phyloP scores from a whole-genome alignment of 2,888 invertebrate species.

The Athalia circularis region DNA sequence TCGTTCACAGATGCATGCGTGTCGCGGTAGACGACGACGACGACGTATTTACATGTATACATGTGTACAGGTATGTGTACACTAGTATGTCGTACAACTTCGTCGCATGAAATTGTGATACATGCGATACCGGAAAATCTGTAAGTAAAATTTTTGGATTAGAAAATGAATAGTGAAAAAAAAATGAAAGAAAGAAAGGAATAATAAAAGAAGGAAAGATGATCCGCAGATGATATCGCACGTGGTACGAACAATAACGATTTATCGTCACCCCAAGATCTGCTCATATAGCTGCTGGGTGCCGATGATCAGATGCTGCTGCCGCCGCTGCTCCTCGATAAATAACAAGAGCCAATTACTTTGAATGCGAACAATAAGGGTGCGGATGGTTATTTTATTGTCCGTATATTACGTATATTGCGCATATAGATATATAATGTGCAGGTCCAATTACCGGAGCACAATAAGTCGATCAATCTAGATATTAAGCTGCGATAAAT shows the following conservation, averaged over 20 bases:
- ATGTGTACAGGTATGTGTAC: not conserved
- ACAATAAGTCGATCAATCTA: no score
- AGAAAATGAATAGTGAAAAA: not conserved
- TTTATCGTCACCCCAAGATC: not conserved
- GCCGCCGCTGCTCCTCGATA: not conserved
- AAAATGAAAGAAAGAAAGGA: not conserved
- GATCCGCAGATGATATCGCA: no score
- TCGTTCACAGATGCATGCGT: not conserved
- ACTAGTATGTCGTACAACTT: no score
- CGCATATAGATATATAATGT: not conserved
- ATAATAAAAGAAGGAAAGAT: not conserved
- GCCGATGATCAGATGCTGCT: not conserved
- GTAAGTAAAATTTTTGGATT: not conserved
- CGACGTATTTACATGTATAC: not conserved
- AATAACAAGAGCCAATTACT: constrained; percentile 6
- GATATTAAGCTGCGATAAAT: no score
- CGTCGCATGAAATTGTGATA: no score
- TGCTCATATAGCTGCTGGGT: not conserved
- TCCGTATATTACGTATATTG: not conserved
- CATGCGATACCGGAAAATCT: no score
- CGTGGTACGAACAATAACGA: not conserved
- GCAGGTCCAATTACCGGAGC: no score
- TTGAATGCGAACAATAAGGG: constrained; percentile 2
- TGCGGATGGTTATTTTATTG: constrained; percentile 11
- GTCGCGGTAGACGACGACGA: no score